Evolutionary conservation across 2,888 invertebrate genomes (phyloP), one percentile per base, ranked within the genome.

Genomic region (Yponomeuta plumbellus): DNA sequence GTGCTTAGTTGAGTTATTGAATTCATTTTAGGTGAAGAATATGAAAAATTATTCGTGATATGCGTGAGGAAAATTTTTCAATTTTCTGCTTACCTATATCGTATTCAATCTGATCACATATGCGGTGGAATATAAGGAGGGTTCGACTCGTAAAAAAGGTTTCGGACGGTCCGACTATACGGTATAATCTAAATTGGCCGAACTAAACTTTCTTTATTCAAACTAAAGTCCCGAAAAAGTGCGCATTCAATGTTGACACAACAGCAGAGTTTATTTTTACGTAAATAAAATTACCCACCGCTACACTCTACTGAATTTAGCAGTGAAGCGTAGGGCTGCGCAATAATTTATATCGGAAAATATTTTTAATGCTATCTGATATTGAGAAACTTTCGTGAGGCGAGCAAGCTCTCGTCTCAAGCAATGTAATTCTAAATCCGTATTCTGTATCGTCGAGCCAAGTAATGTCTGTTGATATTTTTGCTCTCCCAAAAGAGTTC

Each of bases 401-500:
- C 34, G 34, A 34, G 34, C 34, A 10, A 17, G 17, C 17, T 52
- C 44, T 17, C 13, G 44, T 13, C 4, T 13, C 17, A 52, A 52
- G 44, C 13, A 52, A 52, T 52, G 17, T 17, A 52, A 52, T 52
- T 13, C 44, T 52, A 52, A 52, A 17, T 13, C 44, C 44, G 17
- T 8, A 4, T 17, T 52, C 17, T 1, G 44, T 52, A 17, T 17
- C 44, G 44, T 52, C 44, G 44, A 17, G 2, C 1, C 17, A 17
- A 6, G 44, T 52, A 52, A 52, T 34, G 4, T 52, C 44, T 52
- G 17, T 52, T 52, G 17, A 22, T 75, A 79, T 83, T 82, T n/a
- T 78, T 74, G 77, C 72, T 76, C 70, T 69, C 70, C 70, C 71
- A 71, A 80, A 80, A 79, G 78, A 84, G 83, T 83, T 85, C 85